Evolutionary conservation across 2,113 vertebrate genomes (phyloP).

Genomic region (Eolophus roseicapilla): DNA sequence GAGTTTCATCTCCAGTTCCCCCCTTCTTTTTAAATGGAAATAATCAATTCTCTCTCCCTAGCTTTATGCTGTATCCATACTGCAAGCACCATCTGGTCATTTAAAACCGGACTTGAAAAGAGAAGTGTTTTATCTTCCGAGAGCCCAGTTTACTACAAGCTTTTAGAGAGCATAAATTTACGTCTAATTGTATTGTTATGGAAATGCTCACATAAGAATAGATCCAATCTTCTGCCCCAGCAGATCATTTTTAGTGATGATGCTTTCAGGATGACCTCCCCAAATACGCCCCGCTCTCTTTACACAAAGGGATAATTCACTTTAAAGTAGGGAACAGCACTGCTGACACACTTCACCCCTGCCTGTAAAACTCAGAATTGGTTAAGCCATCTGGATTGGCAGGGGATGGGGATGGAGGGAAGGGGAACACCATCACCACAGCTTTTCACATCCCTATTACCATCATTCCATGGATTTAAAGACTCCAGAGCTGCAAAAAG

Average conservation of each 20-base stretch:
- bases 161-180: neutral
- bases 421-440: neutral
- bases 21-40: neutral
- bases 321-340: neutral
- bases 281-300: neutral
- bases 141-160: neutral
- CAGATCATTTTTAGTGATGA: constrained; percentile 2
- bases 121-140: neutral
- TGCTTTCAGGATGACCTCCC: neutral
- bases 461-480: neutral
- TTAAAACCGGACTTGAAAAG: neutral
- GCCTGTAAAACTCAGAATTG: neutral
- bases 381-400: neutral
- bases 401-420: neutral
- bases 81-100: neutral
- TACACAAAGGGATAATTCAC: neutral
- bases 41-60: neutral
- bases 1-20: neutral
- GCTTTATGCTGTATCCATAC: neutral
- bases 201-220: neutral
- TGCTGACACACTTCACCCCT: neutral
- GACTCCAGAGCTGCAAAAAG: too few species aligned
- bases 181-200: neutral
- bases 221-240: constrained; percentile 29
- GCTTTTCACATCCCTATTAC: neutral